Evolutionary conservation across 2,113 vertebrate genomes (phyloP).

Genomic region (Dipodomys stephensi): DNA sequence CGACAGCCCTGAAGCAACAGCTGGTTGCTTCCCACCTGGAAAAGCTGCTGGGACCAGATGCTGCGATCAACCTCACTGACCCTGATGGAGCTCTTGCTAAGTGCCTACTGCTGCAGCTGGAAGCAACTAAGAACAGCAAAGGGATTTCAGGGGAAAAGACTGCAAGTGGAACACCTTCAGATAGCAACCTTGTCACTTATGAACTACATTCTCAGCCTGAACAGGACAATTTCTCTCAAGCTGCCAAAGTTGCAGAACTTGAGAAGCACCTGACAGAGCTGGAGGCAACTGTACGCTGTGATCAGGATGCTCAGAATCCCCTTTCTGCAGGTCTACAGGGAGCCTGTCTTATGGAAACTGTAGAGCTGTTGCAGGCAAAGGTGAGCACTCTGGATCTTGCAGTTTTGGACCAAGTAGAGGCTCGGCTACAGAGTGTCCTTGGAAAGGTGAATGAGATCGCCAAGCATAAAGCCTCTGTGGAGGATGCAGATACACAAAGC

Average conservation of each 20-base stretch:
- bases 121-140: constrained; percentile 89
- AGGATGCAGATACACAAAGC: constrained; percentile 96
- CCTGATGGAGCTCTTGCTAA: constrained; percentile 96
- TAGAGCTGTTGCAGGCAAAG: constrained; percentile 95
- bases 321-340: constrained; percentile 93
- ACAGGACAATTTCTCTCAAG: constrained; percentile 94
- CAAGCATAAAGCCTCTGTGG: constrained; percentile 95
- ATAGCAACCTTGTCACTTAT: constrained; percentile 90
- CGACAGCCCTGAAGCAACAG: constrained; percentile 94
- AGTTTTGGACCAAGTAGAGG: constrained; percentile 96
- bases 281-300: constrained; percentile 91
- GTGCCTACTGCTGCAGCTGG: constrained; percentile 95
- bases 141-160: constrained; percentile 81
- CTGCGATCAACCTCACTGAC: constrained; percentile 94
- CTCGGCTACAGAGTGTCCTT: constrained; percentile 96
- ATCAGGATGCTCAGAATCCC: constrained; percentile 95
- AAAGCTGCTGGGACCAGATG: constrained; percentile 94
- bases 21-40: constrained; percentile 95
- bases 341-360: constrained; percentile 92
- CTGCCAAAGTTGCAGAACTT: constrained; percentile 95
- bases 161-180: constrained; percentile 73
- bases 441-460: constrained; percentile 98
- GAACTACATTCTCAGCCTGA: constrained; percentile 96
- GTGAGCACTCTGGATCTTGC: constrained; percentile 93
- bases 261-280: constrained; percentile 95